A percentile compares a stretch with the other conserved stretches of the same genome.
These are phyloP conservation scores for Spilosoma lubricipeda DNA, from an alignment of 2,888 invertebrate species.

Conservation along the genomic window DNA sequence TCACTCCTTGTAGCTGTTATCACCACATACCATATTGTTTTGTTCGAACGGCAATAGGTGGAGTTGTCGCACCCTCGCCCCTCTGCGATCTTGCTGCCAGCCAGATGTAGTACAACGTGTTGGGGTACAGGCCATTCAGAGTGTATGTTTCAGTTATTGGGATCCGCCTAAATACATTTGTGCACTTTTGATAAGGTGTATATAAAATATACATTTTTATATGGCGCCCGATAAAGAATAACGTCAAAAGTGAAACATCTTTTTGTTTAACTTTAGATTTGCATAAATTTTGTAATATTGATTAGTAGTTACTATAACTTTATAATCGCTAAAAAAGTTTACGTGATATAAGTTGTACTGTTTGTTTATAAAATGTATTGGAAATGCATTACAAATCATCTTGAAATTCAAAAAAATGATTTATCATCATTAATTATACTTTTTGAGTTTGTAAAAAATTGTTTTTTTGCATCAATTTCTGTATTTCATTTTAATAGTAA, in stretches of 20 bases:
- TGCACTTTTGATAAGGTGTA: neutral
- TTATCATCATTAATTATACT: neutral
- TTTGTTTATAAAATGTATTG: no score
- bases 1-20: conserved; percentile 44
- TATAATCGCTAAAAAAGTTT: no score
- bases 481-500: neutral
- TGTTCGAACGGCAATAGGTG: conserved; percentile 97
- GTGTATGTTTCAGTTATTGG: conserved; percentile 94
- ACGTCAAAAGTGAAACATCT: neutral
- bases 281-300: neutral
- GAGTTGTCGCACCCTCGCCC: conserved; percentile 98
- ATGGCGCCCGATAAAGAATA: neutral
- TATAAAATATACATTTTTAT: neutral
- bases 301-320: neutral
- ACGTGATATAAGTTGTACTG: no score
- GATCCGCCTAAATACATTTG: conserved; percentile 86
- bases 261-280: neutral
- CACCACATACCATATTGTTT: conserved; percentile 97
- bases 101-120: conserved; percentile 98
- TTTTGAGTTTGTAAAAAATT: neutral
- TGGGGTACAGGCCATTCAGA: conserved; percentile 96
- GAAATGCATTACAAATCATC: no score
- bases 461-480: neutral
- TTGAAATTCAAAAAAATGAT: neutral
- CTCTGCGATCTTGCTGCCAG: conserved; percentile 96